These are phyloP conservation scores for Tigriopus californicus DNA, from an alignment of 2,888 invertebrate genomes.

Conservation along the genomic window DNA sequence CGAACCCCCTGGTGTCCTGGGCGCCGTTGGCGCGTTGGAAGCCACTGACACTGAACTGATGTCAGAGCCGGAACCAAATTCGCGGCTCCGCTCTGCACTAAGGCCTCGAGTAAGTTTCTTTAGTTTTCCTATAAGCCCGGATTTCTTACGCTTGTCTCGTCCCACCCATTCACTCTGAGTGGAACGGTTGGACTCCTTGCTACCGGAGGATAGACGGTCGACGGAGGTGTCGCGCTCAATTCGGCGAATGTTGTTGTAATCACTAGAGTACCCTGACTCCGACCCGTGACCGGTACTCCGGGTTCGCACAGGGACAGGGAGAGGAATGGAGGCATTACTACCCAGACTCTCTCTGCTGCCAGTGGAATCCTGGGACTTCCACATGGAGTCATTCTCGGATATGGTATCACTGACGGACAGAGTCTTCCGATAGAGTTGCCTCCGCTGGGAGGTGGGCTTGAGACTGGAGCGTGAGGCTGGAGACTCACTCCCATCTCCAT, in stretches of 20 bases:
- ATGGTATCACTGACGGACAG: conserved; percentile 9
- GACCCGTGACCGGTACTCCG: conserved; percentile 3
- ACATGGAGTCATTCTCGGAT: neutral
- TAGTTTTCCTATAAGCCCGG: conserved; percentile 60
- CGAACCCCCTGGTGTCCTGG: neutral
- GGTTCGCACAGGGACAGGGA: conserved; percentile 12
- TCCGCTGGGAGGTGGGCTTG: neutral
- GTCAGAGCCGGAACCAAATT: conserved; percentile 14
- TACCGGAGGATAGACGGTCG: conserved; percentile 14
- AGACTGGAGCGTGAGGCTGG: neutral
- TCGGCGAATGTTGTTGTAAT: conserved; percentile 2
- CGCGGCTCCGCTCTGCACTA: neutral
- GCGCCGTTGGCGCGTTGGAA: neutral
- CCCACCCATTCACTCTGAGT: conserved; percentile 61
- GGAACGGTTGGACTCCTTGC: conserved; percentile 57
- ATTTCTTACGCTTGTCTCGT: conserved; percentile 54
- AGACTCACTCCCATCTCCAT: neutral
- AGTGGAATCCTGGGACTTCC: conserved; percentile 4
- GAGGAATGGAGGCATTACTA: conserved; percentile 13
- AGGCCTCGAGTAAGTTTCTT: conserved; percentile 41
- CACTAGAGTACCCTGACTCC: conserved; percentile 6
- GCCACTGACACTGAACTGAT: conserved; percentile 7
- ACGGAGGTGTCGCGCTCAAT: conserved; percentile 12
- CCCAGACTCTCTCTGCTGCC: conserved; percentile 2
- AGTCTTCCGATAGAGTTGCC: neutral